Percentiles rank a stretch among this genome's conserved stretches.
Evolutionary conservation across 2,113 vertebrate genomes (phyloP).

Genomic region (Etheostoma spectabile): DNA sequence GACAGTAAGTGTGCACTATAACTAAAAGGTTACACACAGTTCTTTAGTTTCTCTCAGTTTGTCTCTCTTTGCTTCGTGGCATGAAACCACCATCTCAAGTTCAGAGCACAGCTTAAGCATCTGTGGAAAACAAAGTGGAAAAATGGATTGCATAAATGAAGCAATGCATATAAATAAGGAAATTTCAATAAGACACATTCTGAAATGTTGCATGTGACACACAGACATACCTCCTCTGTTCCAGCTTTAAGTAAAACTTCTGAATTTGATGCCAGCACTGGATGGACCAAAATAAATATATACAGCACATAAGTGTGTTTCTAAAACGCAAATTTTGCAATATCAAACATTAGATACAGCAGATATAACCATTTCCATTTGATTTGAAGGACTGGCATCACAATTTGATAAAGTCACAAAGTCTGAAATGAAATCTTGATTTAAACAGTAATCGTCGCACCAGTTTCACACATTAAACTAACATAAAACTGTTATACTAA

Average conservation of each 20-base stretch:
- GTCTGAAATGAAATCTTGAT: neutral
- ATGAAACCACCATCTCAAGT: constrained; percentile 83
- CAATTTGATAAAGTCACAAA: neutral
- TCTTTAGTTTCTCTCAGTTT: constrained; percentile 77
- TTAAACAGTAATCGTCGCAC: neutral
- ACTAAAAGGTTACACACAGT: constrained; percentile 72
- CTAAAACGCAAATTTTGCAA: neutral
- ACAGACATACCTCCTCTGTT: constrained; percentile 78
- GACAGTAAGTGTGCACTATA: neutral
- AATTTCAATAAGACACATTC: neutral
- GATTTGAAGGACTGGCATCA: neutral
- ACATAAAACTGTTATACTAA: neutral
- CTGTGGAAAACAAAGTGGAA: constrained; percentile 54
- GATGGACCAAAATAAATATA: constrained; percentile 8
- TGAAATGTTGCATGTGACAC: neutral
- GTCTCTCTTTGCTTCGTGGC: constrained; percentile 78
- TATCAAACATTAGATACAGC: neutral
- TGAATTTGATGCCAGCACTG: constrained; percentile 79
- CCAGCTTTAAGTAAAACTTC: constrained; percentile 80
- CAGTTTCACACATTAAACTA: neutral
- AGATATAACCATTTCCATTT: neutral
- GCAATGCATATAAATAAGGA: neutral
- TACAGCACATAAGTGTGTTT: neutral
- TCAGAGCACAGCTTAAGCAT: constrained; percentile 79
- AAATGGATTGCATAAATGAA: neutral